Conservation (phyloP, 2,888 invertebrate species). For the Cephus pulcher region DNA sequence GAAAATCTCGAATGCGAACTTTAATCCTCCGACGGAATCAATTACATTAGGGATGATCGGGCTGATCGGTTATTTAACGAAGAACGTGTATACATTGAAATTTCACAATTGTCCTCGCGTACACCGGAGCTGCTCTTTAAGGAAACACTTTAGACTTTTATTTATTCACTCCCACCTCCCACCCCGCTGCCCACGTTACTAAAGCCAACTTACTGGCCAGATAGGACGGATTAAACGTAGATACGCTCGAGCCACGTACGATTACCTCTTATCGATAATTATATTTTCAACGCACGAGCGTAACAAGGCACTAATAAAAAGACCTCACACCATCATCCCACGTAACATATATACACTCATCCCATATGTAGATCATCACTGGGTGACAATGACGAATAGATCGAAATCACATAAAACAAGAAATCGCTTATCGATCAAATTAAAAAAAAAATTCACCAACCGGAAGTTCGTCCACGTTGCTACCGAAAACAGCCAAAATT, state of each 20-base stretch:
- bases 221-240: neutral
- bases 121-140: neutral
- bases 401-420: neutral
- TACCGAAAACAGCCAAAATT: neutral
- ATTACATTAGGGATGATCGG: neutral
- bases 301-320: neutral
- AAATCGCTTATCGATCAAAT: no score
- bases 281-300: neutral
- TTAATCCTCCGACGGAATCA: neutral
- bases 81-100: neutral
- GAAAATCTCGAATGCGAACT: neutral
- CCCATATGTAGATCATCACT: neutral
- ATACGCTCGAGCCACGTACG: neutral
- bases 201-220: neutral
- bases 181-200: neutral
- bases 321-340: neutral
- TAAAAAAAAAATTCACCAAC: neutral
- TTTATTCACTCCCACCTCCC: neutral
- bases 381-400: neutral
- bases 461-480: neutral
- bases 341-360: neutral
- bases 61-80: neutral
- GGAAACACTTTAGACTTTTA: neutral
- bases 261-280: conserved; percentile 3
- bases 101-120: neutral